Conservation (phyloP, 2,797 vertebrate species). For the Huso huso region DNA sequence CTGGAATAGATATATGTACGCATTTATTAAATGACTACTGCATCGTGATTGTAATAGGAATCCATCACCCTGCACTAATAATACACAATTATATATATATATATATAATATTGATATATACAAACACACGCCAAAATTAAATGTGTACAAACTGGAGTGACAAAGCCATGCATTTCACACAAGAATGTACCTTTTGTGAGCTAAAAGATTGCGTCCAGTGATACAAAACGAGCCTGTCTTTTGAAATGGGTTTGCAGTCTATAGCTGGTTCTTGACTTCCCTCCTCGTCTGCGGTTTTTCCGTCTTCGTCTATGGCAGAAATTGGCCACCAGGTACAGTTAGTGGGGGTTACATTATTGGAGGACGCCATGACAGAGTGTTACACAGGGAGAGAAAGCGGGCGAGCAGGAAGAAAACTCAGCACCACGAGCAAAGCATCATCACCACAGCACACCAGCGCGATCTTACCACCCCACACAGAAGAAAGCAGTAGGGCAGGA, state of each 20-base stretch:
- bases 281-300: conserved; percentile 71
- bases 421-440: conserved; percentile 48
- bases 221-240: conserved; percentile 90
- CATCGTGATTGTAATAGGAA: background rate
- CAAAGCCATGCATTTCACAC: conserved; percentile 40
- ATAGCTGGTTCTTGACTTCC: conserved; percentile 68
- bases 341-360: conserved; percentile 98
- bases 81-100: no score
- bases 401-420: conserved; percentile 32
- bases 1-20: no score
- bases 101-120: background rate
- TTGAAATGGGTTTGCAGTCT: conserved; percentile 75
- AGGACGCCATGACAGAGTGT: conserved; percentile 98
- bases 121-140: background rate
- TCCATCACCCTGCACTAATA: conserved; percentile 19
- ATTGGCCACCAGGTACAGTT: conserved; percentile 99
- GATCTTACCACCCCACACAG: conserved; percentile 29
- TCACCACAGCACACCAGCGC: conserved; percentile 26
- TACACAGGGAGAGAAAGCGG: conserved; percentile 28
- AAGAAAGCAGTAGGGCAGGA: conserved; percentile 2
- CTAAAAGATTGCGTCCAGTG: conserved; percentile 98
- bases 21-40: no score
- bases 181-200: conserved; percentile 87
- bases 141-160: background rate
- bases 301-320: conserved; percentile 86